Evolutionary conservation across 2,797 vertebrate genomes (phyloP).

Genomic region (Mareca penelope): DNA sequence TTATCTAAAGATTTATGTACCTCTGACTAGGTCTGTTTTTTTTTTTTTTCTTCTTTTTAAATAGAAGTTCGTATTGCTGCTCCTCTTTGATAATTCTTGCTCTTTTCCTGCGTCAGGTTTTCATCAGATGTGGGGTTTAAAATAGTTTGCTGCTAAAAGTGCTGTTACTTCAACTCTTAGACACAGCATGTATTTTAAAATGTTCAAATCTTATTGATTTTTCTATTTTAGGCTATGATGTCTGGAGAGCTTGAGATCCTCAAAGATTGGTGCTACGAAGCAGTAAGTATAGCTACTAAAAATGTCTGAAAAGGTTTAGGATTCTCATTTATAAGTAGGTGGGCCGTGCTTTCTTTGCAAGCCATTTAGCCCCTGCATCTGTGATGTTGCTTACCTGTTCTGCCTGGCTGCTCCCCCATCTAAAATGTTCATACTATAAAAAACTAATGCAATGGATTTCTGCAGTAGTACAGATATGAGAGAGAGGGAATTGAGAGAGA

Average conservation of each 20-base stretch:
- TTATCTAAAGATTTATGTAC: not conserved
- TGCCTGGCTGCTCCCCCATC: not conserved
- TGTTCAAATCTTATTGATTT: not conserved
- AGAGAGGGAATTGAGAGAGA: rapidly evolving
- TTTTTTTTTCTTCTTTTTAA: not conserved
- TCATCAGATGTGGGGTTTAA: not conserved
- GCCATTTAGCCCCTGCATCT: not conserved
- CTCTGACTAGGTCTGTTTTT: not conserved
- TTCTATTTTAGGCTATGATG: conserved; percentile 87
- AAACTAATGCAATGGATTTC: not conserved
- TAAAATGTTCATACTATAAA: not conserved
- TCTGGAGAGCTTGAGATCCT: conserved; percentile 93
- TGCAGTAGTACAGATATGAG: not conserved
- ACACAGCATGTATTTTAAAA: rapidly evolving
- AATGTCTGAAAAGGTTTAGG: not conserved
- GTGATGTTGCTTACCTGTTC: not conserved
- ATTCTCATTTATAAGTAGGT: not conserved
- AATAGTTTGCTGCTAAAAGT: not conserved
- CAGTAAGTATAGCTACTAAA: conserved; percentile 77
- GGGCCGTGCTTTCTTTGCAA: not conserved
- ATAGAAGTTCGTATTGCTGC: not conserved
- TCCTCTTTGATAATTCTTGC: not conserved
- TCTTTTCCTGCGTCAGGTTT: not conserved
- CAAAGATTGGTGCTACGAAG: conserved; percentile 98
- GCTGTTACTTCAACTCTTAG: not conserved